Conservation (phyloP, 2,113 vertebrate species). For the Eonycteris spelaea region DNA sequence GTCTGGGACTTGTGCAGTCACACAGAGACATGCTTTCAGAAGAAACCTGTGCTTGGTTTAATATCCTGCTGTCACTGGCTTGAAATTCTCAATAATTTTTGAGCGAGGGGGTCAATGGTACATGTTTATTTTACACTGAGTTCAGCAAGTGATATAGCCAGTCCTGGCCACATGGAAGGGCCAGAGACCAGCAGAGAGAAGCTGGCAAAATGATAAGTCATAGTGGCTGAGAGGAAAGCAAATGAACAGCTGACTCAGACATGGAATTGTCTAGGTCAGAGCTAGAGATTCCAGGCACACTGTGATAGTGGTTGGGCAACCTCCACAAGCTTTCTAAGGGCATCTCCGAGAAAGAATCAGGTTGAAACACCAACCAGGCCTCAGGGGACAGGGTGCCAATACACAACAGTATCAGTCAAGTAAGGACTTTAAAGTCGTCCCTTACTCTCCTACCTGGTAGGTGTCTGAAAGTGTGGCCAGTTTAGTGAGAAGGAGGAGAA, state of each 20-base stretch:
- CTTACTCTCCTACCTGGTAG: not conserved
- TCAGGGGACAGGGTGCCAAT: not conserved
- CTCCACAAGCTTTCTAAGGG: not conserved
- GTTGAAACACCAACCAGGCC: not conserved
- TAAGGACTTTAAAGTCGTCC: not conserved
- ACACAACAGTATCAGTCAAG: not conserved
- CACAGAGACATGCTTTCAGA: not conserved
- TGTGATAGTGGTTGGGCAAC: not conserved
- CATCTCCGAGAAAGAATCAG: not conserved
- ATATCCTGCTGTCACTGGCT: not conserved
- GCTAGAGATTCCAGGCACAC: not conserved
- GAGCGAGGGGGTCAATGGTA: not conserved
- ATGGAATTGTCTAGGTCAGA: not conserved
- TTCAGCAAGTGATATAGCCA: not conserved
- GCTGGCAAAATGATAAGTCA: not conserved
- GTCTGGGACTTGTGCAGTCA: not conserved
- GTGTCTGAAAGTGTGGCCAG: not conserved
- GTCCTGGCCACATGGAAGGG: not conserved
- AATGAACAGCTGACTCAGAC: not conserved
- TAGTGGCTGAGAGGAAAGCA: not conserved
- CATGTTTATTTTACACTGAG: not conserved
- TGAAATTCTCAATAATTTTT: not conserved
- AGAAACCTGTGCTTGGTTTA: not conserved
- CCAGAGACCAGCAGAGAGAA: not conserved
- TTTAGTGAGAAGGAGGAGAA: not conserved